Percentiles rank a stretch among this genome's conserved stretches.
Evolutionary conservation across 2,797 vertebrate species (phyloP).

Genomic region (Buceros bicornis): DNA sequence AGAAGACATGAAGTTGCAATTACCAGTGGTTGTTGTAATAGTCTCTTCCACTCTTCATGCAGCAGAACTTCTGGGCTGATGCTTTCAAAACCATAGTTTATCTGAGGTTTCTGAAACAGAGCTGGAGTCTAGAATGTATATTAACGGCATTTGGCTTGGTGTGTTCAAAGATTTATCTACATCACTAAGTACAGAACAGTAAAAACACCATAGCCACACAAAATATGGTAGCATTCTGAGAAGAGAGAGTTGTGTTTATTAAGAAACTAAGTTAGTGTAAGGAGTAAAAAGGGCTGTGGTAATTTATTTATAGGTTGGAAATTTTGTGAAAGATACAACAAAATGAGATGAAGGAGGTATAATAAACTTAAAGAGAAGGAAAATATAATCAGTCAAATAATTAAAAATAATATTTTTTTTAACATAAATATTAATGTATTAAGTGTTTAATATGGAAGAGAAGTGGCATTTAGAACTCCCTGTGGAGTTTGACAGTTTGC

Average conservation of each 20-base stretch:
- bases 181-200: neutral
- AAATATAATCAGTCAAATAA: neutral
- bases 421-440: conserved; percentile 6
- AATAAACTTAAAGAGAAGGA: neutral
- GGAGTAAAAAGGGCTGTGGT: neutral
- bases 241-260: neutral
- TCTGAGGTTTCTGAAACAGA: neutral
- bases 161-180: neutral
- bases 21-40: neutral
- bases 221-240: neutral
- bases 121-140: neutral
- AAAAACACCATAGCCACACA: neutral
- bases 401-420: neutral
- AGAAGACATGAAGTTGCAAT: neutral
- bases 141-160: neutral
- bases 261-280: neutral
- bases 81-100: neutral
- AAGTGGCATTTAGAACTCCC: conserved; percentile 11
- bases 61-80: neutral
- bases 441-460: neutral
- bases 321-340: neutral
- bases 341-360: neutral
- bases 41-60: neutral
- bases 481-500: neutral
- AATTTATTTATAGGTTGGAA: neutral